Evolutionary conservation across 1,140 invertebrate species (phyloP).

Genomic region (Samia ricini): DNA sequence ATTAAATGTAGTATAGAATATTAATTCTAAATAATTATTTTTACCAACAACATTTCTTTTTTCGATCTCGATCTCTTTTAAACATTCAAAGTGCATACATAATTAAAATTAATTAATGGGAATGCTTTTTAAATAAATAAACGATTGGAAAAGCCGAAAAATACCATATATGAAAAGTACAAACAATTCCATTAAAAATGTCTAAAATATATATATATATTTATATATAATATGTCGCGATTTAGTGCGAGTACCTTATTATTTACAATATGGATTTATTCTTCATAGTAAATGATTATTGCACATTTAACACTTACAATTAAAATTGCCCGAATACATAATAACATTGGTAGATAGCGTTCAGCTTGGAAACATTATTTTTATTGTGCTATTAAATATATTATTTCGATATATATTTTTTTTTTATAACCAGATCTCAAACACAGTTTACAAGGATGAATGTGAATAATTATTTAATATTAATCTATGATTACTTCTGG

Average conservation of each 20-base stretch:
- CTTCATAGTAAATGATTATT: constrained; percentile 42
- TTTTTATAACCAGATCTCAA: constrained; percentile 27
- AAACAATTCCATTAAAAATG: constrained; percentile 37
- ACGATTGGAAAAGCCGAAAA: constrained; percentile 47
- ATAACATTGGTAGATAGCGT: constrained; percentile 42
- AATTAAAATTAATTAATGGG: constrained; percentile 40
- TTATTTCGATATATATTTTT: constrained; percentile 19
- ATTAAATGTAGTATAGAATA: constrained; percentile 66
- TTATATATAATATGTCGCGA: constrained; percentile 2
- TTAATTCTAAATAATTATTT: constrained; percentile 61
- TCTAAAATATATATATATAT: constrained; percentile 27
- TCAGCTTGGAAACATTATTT: constrained; percentile 30
- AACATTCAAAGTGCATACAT: constrained; percentile 17
- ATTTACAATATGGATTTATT: constrained; percentile 60
- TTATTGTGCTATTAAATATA: constrained; percentile 28
- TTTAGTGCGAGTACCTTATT: constrained; percentile 19
- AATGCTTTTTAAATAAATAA: constrained; percentile 74
- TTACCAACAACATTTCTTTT: constrained; percentile 54
- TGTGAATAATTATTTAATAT: background rate
- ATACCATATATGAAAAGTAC: constrained; percentile 18
- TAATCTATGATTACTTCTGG: background rate
- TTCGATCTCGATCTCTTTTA: constrained; percentile 37
- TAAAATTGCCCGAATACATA: constrained; percentile 46
- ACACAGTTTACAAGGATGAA: constrained; percentile 1
- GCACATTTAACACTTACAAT: constrained; percentile 72